Evolutionary conservation across 2,113 vertebrate genomes (phyloP).

Genomic region (Mobula hypostoma): DNA sequence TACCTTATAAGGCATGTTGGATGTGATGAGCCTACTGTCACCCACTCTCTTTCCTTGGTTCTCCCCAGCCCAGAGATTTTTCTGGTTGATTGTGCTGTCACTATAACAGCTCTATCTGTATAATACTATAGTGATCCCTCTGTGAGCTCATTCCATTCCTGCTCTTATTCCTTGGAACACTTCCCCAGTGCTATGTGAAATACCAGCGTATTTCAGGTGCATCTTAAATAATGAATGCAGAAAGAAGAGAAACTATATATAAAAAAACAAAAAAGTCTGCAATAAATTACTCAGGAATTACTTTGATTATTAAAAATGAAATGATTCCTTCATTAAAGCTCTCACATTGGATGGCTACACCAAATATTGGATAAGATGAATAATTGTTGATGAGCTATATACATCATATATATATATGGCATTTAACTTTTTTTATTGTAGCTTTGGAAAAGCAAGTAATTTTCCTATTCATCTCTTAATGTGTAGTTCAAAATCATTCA

Average conservation of each 20-base stretch:
- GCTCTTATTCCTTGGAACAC: too few species aligned
- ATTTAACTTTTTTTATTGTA: neutral
- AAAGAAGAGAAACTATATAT: neutral
- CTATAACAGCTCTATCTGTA: too few species aligned
- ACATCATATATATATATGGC: neutral
- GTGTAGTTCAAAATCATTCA: neutral
- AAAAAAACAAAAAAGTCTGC: neutral
- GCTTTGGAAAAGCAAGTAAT: neutral
- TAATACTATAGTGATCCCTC: too few species aligned
- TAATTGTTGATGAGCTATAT: neutral
- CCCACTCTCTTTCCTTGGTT: too few species aligned
- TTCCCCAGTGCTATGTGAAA: too few species aligned
- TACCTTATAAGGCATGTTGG: too few species aligned
- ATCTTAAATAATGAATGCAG: neutral
- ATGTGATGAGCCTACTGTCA: too few species aligned
- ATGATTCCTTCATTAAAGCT: neutral
- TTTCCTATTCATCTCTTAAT: neutral
- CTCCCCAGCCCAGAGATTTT: too few species aligned
- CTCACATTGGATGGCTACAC: neutral
- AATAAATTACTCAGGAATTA: neutral
- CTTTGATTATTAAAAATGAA: neutral
- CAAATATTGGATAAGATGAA: neutral
- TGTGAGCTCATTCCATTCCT: too few species aligned
- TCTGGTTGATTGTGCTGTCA: too few species aligned
- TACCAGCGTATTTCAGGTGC: neutral